phyloP scores from a whole-genome alignment of 2,888 invertebrate species.

The Harpalus rubripes region DNA sequence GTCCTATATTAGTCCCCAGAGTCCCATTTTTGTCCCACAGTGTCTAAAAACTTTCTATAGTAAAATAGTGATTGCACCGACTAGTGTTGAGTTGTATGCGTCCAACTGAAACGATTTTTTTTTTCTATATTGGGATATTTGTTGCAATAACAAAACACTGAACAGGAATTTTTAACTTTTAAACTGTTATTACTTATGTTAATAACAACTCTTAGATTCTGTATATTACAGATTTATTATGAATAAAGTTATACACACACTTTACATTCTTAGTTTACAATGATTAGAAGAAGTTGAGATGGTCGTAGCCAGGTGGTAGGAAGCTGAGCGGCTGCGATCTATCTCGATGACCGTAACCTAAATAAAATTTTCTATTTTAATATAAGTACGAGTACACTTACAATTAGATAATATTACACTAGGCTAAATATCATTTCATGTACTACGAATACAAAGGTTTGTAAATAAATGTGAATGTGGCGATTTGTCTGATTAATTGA shows the following conservation, averaged over 20 bases:
- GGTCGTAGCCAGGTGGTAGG: slow-evolving; percentile 84
- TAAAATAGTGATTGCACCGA: slow-evolving; percentile 12
- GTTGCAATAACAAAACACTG: slow-evolving; percentile 58
- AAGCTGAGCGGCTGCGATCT: slow-evolving; percentile 81
- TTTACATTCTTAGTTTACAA: slow-evolving; percentile 34
- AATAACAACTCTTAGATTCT: slow-evolving; percentile 70
- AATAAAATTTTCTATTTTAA: slow-evolving; percentile 8
- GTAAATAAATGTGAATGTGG: slow-evolving; percentile 2
- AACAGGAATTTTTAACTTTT: slow-evolving; percentile 41
- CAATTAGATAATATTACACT: slow-evolving; percentile 38
- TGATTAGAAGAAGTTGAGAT: slow-evolving; percentile 80
- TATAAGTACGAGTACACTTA: slow-evolving; percentile 6
- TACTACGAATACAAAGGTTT: neutral
- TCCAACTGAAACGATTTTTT: neutral
- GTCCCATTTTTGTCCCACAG: neutral
- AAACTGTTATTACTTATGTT: slow-evolving; percentile 58
- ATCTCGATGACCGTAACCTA: slow-evolving; percentile 82
- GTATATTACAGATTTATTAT: slow-evolving; percentile 76
- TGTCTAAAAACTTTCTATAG: neutral
- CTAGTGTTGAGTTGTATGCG: neutral
- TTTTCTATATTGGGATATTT: neutral
- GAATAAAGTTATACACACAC: slow-evolving; percentile 70
- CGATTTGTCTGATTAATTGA: neutral
- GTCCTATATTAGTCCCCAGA: neutral
- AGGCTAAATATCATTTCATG: slow-evolving; percentile 7